Percentiles rank a stretch among this genome's conserved stretches.
Conservation (phyloP, 1,140 invertebrate species). For the Stegodyphus dumicola region DNA sequence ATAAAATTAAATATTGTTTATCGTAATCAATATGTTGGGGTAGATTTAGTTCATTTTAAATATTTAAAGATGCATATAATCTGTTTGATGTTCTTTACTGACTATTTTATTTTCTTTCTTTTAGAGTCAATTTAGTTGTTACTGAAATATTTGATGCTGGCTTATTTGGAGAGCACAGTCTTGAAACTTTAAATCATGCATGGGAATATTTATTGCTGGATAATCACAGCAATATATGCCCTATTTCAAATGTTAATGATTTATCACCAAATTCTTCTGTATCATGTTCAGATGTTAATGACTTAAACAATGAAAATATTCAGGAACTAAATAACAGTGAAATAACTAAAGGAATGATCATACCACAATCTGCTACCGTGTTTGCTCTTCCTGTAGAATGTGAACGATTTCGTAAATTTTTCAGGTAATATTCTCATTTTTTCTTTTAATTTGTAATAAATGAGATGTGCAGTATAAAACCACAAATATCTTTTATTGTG, state of each 20-base stretch:
- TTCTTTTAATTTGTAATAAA: no score
- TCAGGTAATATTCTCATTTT: constrained; percentile 12
- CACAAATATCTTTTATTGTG: no score
- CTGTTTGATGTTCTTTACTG: no score
- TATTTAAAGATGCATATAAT: no score
- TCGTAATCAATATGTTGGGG: no score
- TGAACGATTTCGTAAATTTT: constrained; percentile 67
- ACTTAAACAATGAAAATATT: background rate
- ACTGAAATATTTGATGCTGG: constrained; percentile 85
- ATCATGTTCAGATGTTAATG: background rate
- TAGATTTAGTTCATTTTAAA: no score
- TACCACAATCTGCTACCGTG: constrained; percentile 76
- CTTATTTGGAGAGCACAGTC: constrained; percentile 79
- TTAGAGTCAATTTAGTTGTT: constrained; percentile 75
- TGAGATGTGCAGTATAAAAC: no score
- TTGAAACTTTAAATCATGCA: constrained; percentile 77
- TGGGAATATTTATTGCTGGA: constrained; percentile 73
- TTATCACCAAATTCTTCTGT: background rate
- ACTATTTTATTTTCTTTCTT: constrained; percentile 19
- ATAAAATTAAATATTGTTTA: no score
- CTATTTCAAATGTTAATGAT: background rate
- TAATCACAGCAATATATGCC: constrained; percentile 1
- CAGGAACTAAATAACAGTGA: background rate
- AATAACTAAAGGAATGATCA: constrained; percentile 68
- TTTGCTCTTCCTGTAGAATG: constrained; percentile 75